These are phyloP conservation scores for Drosophila acutilabella DNA, from an alignment of 2,888 invertebrate genomes.

Conservation along the genomic window DNA sequence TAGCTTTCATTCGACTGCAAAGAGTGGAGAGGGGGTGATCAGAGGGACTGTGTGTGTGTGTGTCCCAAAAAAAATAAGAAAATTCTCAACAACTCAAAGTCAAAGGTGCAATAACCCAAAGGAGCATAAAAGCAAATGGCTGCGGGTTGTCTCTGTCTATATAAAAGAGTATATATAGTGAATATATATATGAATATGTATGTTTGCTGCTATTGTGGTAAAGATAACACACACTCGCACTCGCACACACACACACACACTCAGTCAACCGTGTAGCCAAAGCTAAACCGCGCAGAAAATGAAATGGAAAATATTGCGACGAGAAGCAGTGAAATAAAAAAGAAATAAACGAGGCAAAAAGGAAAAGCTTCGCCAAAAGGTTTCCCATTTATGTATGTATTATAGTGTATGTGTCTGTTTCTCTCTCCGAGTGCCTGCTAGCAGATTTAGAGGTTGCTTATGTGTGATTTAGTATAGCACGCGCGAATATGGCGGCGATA, in stretches of 20 bases:
- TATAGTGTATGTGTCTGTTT: constrained; percentile 25
- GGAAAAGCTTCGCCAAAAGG: constrained; percentile 73
- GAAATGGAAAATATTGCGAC: constrained; percentile 78
- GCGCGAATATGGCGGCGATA: constrained; percentile 85
- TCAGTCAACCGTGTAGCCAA: constrained; percentile 71
- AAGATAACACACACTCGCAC: constrained; percentile 59
- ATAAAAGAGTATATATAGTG: constrained; percentile 11
- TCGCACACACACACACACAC: constrained; percentile 26
- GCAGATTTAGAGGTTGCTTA: constrained; percentile 85
- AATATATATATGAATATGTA: constrained; percentile 27
- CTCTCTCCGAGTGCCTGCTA: constrained; percentile 57
- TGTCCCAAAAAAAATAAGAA: constrained; percentile 17
- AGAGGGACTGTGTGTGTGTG: neutral
- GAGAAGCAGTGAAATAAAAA: constrained; percentile 69
- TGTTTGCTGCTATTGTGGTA: constrained; percentile 61
- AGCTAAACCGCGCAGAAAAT: constrained; percentile 79
- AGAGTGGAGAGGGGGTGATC: neutral
- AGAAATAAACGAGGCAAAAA: constrained; percentile 74
- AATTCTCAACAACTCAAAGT: constrained; percentile 72
- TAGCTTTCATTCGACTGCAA: constrained; percentile 13
- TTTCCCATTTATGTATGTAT: constrained; percentile 33
- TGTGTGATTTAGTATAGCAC: constrained; percentile 85
- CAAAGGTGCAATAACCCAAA: constrained; percentile 81
- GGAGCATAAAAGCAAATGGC: constrained; percentile 76
- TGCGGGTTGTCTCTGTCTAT: constrained; percentile 60